phyloP scores from a whole-genome alignment of 2,797 vertebrate species.

The Eulemur albifrons region DNA sequence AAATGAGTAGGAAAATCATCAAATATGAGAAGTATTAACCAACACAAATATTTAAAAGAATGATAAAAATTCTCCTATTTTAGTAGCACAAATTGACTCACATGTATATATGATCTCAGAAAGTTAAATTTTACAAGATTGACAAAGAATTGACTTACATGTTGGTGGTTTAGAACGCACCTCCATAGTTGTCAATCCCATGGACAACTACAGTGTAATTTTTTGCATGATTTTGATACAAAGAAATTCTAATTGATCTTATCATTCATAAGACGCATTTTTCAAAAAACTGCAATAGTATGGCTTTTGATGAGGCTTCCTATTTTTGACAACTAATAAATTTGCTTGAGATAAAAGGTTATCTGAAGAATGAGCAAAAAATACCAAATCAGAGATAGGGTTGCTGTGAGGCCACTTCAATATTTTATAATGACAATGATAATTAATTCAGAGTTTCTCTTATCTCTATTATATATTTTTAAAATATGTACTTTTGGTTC shows the following conservation, averaged over 20 bases:
- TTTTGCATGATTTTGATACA: neutral
- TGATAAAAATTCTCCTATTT: neutral
- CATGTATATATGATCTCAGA: neutral
- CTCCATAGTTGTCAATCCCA: neutral
- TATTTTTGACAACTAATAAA: neutral
- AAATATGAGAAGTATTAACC: neutral
- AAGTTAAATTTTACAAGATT: neutral
- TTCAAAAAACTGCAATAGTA: neutral
- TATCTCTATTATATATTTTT: neutral
- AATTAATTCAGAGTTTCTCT: neutral
- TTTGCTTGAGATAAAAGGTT: neutral
- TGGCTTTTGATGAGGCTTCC: neutral
- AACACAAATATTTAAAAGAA: neutral
- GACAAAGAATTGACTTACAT: neutral
- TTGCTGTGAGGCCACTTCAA: neutral
- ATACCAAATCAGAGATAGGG: neutral
- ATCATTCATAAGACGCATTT: neutral
- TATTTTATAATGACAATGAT: neutral
- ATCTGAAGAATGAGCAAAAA: neutral
- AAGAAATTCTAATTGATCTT: neutral
- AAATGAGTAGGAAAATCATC: neutral
- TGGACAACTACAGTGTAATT: neutral
- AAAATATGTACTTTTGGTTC: neutral
- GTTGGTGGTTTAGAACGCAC: slow-evolving; percentile 29
- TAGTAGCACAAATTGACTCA: neutral